These are phyloP conservation scores for Rhinoraja longicauda DNA, from an alignment of 2,797 vertebrate species.

Conservation along the genomic window DNA sequence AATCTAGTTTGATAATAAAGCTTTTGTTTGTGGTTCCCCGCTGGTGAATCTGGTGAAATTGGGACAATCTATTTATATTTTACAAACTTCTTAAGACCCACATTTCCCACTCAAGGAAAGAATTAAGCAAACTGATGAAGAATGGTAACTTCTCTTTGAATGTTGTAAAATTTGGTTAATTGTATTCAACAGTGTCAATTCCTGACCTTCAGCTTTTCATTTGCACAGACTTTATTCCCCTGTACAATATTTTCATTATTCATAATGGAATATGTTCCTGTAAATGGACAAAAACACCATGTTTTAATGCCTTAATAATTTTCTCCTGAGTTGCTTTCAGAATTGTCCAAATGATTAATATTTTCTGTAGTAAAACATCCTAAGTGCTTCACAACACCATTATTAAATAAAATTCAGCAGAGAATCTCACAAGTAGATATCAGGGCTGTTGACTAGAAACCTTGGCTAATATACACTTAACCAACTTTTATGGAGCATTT, in stretches of 20 bases:
- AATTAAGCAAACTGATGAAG: neutral
- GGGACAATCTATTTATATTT: neutral
- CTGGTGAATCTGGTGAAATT: no score
- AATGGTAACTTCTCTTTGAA: neutral
- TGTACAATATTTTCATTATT: neutral
- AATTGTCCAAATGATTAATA: neutral
- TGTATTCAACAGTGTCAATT: neutral
- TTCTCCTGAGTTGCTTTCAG: neutral
- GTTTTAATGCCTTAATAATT: neutral
- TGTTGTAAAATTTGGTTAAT: no score
- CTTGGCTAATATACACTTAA: no score
- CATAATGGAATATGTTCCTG: neutral
- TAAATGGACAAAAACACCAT: neutral
- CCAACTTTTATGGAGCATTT: no score
- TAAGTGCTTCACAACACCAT: no score
- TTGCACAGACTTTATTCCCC: neutral
- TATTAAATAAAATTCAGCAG: no score
- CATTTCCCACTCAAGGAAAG: neutral
- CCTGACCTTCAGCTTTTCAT: neutral
- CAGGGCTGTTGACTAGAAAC: no score
- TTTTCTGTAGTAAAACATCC: neutral
- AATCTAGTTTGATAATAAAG: no score
- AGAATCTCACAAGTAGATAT: no score
- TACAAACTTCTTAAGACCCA: neutral
- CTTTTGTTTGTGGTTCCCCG: no score